Evolutionary conservation across 2,113 vertebrate species (phyloP), one percentile per base, ranked within the genome.

Genomic region (Penelope pileata): DNA sequence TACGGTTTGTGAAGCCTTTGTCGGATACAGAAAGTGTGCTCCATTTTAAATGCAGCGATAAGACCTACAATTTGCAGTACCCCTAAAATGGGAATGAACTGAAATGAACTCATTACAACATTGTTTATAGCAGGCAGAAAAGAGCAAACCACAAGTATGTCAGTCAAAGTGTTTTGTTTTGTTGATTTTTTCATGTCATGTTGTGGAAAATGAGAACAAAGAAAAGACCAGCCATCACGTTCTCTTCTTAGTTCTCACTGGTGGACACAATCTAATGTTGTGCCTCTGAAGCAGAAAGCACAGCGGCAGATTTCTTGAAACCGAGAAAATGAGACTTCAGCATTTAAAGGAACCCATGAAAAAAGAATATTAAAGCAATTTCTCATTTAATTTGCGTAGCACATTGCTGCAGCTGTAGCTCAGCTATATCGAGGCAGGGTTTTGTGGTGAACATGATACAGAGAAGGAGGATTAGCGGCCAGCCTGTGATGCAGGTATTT

Each of bases 21-120:
- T 47, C 73, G 84, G 58, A 51, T 54, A 15, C 36, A 86, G 51
- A 60, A 70, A 74, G 3, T 30, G 7, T 53, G 29, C 29, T 88
- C 32, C 60, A 51, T 78, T 88, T 83, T 54, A 84, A 79, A 18
- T 40, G 64, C 43, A 68, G 38, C 77, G 72, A 63, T 34, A 68
- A 68, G 23, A 59, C 47, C 32, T 81, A n/a, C 50, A 54, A 19
- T 10, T 60, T 1, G 0, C 60, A 74, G 75, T 60, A 70, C 29
- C 68, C 80, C 86, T 90, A 90, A 96, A 94, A 91, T 48, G 56
- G 80, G 24, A 90, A 78, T 32, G 80, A 93, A 90, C 76, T 78
- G 43, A 95, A 72, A 88, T 77, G 54, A 95, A 84, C 73, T 88
- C 80, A n/a, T 93, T 86, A 48, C 51, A 51, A 24, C 48, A 27